These are phyloP conservation scores for Ochlodes sylvanus DNA, from an alignment of 2,888 invertebrate genomes.

Conservation along the genomic window DNA sequence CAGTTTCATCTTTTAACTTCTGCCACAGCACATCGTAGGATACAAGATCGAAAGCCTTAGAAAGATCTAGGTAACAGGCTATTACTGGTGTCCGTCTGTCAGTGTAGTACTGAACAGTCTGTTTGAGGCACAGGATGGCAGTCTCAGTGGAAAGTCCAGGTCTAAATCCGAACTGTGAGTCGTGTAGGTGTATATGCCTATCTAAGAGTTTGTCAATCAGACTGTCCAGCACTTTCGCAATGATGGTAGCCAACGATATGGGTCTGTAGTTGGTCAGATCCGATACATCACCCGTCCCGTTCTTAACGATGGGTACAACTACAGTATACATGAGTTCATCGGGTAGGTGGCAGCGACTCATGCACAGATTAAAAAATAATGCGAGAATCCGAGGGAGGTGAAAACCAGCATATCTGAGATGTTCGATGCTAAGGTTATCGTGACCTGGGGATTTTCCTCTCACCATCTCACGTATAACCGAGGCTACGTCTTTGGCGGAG, in stretches of 20 bases:
- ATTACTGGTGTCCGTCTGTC: constrained; percentile 32
- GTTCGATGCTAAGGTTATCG: constrained; percentile 20
- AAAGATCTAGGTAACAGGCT: constrained; percentile 24
- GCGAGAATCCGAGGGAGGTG: constrained; percentile 5
- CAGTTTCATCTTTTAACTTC: constrained; percentile 35
- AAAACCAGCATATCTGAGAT: neutral
- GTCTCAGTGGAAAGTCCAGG: constrained; percentile 39
- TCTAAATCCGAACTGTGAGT: constrained; percentile 35
- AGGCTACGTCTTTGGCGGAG: neutral
- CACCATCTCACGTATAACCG: constrained; percentile 3
- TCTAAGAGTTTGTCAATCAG: constrained; percentile 39
- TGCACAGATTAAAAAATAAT: constrained; percentile 9
- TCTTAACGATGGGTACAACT: constrained; percentile 44
- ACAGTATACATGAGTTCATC: constrained; percentile 37
- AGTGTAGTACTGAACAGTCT: constrained; percentile 40
- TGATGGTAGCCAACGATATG: constrained; percentile 43
- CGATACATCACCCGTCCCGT: constrained; percentile 42
- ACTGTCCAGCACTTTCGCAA: constrained; percentile 44
- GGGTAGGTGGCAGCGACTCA: constrained; percentile 37
- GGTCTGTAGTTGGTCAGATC: constrained; percentile 43
- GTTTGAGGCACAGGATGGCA: constrained; percentile 39
- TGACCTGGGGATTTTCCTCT: constrained; percentile 15
- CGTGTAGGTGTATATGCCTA: constrained; percentile 18
- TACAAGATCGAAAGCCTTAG: constrained; percentile 42
- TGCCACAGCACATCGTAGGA: constrained; percentile 39